These are phyloP conservation scores for Chymomyza amoena DNA, from an alignment of 2,888 invertebrate genomes.

Conservation along the genomic window DNA sequence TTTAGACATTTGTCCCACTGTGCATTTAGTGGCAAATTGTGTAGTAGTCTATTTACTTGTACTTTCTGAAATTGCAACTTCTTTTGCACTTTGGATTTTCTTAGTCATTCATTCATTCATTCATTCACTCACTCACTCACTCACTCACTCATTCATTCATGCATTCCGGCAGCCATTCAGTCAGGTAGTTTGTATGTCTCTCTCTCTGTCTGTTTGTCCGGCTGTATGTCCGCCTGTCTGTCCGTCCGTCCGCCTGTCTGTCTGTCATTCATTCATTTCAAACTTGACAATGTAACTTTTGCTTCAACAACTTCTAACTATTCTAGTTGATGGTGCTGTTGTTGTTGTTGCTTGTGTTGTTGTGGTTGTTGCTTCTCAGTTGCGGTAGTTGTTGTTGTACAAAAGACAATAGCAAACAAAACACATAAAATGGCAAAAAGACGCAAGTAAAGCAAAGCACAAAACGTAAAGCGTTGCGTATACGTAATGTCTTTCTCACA, in stretches of 20 bases:
- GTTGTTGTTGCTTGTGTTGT: conserved; percentile 12
- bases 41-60: background rate
- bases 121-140: background rate
- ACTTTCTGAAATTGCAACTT: background rate
- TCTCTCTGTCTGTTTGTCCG: background rate
- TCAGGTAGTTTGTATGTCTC: background rate
- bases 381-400: conserved; percentile 8
- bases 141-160: background rate
- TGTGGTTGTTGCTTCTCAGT: conserved; percentile 1
- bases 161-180: background rate
- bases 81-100: background rate
- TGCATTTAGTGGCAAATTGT: background rate
- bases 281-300: conserved; percentile 41
- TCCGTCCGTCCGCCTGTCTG: background rate
- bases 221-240: background rate
- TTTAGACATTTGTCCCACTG: background rate
- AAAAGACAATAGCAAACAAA: background rate
- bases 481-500: conserved; percentile 7
- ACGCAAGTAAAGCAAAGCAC: background rate
- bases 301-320: conserved; percentile 31
- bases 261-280: conserved; percentile 32
- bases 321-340: conserved; percentile 18
- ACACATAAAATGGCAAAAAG: background rate
- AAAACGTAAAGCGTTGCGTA: conserved; percentile 4
- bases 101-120: background rate